A percentile compares a stretch with the other conserved stretches of the same genome.
phyloP scores from a whole-genome alignment of 2,888 invertebrate genomes.

The Plebejus melissa region DNA sequence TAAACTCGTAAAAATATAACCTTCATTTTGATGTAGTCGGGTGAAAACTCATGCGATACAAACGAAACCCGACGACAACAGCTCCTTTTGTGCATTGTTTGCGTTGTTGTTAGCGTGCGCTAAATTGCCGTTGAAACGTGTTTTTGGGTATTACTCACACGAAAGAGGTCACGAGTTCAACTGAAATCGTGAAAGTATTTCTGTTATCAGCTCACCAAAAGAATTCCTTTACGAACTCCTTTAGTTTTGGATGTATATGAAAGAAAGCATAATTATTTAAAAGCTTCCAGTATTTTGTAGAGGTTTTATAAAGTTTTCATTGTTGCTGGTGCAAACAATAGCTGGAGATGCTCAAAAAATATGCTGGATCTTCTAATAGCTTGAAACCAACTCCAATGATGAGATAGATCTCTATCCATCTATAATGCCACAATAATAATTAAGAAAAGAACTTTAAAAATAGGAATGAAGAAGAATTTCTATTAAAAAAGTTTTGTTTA shows the following conservation, averaged over 20 bases:
- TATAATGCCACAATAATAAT: no score
- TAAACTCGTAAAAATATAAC: background rate
- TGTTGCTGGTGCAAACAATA: no score
- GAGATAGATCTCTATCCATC: no score
- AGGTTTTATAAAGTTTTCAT: background rate
- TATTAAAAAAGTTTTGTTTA: background rate
- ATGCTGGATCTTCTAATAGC: no score
- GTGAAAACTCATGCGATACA: background rate
- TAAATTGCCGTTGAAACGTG: constrained; percentile 17
- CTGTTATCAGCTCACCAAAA: constrained; percentile 12
- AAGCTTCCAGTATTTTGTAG: background rate
- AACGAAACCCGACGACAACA: background rate
- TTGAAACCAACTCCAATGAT: no score
- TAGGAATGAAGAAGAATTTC: no score
- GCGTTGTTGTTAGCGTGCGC: constrained; percentile 21
- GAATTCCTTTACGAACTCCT: background rate
- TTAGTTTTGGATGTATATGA: background rate
- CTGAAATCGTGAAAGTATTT: constrained; percentile 23
- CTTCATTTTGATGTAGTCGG: background rate
- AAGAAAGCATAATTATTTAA: background rate
- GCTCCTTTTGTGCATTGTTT: constrained; percentile 6
- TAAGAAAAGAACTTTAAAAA: no score
- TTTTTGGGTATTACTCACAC: constrained; percentile 15
- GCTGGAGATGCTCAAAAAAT: no score
- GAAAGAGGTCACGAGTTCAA: constrained; percentile 17